phyloP scores from a whole-genome alignment of 1,140 invertebrate species.

The Anadara kagoshimensis region DNA sequence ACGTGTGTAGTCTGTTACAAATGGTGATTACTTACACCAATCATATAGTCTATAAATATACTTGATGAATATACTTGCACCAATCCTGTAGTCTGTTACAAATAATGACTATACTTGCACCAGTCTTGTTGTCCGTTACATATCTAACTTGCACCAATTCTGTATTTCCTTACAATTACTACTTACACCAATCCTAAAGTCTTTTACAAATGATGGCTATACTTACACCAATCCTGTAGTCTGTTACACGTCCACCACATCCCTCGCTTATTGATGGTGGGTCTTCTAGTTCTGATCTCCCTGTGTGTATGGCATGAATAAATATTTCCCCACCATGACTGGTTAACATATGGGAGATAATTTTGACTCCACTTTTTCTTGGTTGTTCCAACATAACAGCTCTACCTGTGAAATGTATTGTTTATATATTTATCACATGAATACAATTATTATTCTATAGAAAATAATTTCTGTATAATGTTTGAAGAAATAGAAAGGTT shows the following conservation, averaged over 20 bases:
- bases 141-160: slow-evolving; percentile 92
- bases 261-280: slow-evolving; percentile 96
- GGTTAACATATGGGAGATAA: slow-evolving; percentile 93
- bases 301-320: slow-evolving; percentile 91
- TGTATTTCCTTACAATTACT: too few species aligned
- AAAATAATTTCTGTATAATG: neutral
- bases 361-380: slow-evolving; percentile 88
- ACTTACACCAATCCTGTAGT: slow-evolving; percentile 82
- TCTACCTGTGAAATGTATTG: slow-evolving; percentile 66
- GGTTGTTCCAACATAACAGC: slow-evolving; percentile 97
- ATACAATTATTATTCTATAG: neutral
- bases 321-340: slow-evolving; percentile 97
- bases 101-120: too few species aligned
- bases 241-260: slow-evolving; percentile 92
- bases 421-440: neutral
- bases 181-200: too few species aligned
- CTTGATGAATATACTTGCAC: too few species aligned
- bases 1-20: too few species aligned
- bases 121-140: slow-evolving; percentile 96
- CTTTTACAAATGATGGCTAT: too few species aligned
- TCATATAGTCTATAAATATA: too few species aligned
- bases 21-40: too few species aligned
- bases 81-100: too few species aligned
- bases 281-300: slow-evolving; percentile 92
- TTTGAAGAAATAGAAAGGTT: too few species aligned